A percentile compares a stretch with the other conserved stretches of the same genome.
Evolutionary conservation across 2,113 vertebrate genomes (phyloP).

Genomic region (Gasterosteus nipponicus): DNA sequence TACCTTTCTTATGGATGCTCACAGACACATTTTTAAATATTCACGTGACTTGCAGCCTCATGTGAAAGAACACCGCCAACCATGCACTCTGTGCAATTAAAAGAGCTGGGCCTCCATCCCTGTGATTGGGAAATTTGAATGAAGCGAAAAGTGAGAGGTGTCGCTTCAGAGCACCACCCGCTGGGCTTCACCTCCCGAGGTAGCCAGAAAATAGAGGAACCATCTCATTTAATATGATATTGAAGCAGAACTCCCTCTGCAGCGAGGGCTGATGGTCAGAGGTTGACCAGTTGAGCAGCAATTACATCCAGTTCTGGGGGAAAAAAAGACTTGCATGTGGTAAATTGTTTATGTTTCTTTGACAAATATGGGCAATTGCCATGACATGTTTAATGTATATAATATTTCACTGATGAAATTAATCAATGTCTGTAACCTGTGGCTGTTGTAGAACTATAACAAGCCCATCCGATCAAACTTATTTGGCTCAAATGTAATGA

Average conservation of each 20-base stretch:
- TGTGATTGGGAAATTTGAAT: conserved; percentile 16
- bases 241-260: conserved; percentile 30
- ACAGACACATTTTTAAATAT: conserved; percentile 64
- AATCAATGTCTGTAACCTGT: background rate
- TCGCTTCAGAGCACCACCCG: conserved; percentile 18
- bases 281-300: conserved; percentile 32
- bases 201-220: conserved; percentile 34
- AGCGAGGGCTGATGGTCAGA: conserved; percentile 4
- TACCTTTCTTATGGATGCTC: conserved; percentile 55
- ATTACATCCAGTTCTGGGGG: conserved; percentile 32
- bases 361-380: background rate
- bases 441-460: no score
- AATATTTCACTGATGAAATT: background rate
- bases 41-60: conserved; percentile 42
- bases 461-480: no score
- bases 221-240: conserved; percentile 39
- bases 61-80: conserved; percentile 21
- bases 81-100: conserved; percentile 22
- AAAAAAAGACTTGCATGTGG: conserved; percentile 26
- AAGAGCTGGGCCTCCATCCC: conserved; percentile 30
- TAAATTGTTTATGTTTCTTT: conserved; percentile 23
- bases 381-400: no score
- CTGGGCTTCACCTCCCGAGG: conserved; percentile 17
- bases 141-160: conserved; percentile 9
- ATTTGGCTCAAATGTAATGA: no score